These are phyloP conservation scores for Plectus sambesii DNA, from an alignment of 1,140 invertebrate species.

Conservation along the genomic window DNA sequence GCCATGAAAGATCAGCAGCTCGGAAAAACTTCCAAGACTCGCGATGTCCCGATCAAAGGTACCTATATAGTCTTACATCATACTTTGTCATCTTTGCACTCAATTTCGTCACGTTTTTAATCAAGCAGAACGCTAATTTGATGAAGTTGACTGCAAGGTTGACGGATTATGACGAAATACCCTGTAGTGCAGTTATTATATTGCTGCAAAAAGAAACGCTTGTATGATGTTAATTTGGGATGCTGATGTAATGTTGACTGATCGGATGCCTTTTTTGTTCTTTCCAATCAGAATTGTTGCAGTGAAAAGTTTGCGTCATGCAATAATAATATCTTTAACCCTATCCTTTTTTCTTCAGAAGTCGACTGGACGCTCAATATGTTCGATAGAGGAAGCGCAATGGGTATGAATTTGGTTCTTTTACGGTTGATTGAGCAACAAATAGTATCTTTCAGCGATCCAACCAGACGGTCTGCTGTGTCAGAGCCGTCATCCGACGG, in stretches of 20 bases:
- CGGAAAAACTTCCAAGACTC: constrained; percentile 54
- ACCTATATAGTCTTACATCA: too few relatives aligned
- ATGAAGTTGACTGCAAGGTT: too few relatives aligned
- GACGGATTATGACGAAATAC: too few relatives aligned
- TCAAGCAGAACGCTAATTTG: too few relatives aligned
- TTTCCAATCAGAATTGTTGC: neutral
- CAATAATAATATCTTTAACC: constrained; percentile 5
- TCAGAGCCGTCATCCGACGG: constrained; percentile 75
- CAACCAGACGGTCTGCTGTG: constrained; percentile 79
- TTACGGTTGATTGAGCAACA: constrained; percentile 2
- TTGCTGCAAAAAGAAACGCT: too few relatives aligned
- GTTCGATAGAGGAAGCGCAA: constrained; percentile 78
- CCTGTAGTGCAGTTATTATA: too few relatives aligned
- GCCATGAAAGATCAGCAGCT: constrained; percentile 73
- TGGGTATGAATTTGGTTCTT: too few relatives aligned
- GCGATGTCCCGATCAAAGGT: too few relatives aligned
- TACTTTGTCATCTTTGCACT: too few relatives aligned
- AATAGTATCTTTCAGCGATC: constrained; percentile 54
- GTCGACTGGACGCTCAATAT: constrained; percentile 68
- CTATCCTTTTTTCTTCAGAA: constrained; percentile 44
- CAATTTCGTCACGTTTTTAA: too few relatives aligned
- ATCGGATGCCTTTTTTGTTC: neutral
- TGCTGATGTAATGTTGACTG: too few relatives aligned
- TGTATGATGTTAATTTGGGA: too few relatives aligned
- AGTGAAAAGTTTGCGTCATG: constrained; percentile 2